phyloP scores from a whole-genome alignment of 2,797 vertebrate species.

The Galagoides demidoff region DNA sequence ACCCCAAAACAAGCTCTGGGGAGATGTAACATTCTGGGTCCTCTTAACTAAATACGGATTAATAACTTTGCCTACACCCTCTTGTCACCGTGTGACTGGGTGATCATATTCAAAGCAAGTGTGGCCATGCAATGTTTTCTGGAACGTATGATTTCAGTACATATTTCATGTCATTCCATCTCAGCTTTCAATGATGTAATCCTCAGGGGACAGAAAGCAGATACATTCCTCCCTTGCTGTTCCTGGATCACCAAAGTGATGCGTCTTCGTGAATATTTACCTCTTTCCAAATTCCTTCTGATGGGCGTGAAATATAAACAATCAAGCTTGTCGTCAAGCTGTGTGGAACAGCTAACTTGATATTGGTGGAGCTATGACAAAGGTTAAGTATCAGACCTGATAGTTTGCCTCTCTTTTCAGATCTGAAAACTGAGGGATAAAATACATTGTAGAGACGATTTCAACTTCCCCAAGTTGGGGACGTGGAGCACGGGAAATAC shows the following conservation, averaged over 20 bases:
- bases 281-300: constrained; percentile 11
- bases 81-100: background rate
- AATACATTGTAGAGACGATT: background rate
- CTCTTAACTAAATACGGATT: background rate
- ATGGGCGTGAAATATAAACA: background rate
- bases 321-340: background rate
- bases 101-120: constrained; percentile 7
- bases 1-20: background rate
- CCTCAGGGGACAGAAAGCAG: constrained; percentile 3
- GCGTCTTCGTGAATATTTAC: background rate
- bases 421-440: background rate
- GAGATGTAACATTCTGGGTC: background rate
- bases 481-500: background rate
- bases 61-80: background rate
- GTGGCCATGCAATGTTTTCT: background rate
- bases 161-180: background rate
- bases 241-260: background rate
- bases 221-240: background rate
- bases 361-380: background rate
- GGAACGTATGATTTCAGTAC: background rate
- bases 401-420: background rate
- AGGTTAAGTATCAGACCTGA: background rate
- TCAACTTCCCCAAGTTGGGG: background rate
- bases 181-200: background rate
- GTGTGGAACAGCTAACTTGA: background rate